Percentiles rank a stretch among this genome's conserved stretches.
Conservation (phyloP, 2,888 invertebrate species). For the Drosophila putrida region DNA sequence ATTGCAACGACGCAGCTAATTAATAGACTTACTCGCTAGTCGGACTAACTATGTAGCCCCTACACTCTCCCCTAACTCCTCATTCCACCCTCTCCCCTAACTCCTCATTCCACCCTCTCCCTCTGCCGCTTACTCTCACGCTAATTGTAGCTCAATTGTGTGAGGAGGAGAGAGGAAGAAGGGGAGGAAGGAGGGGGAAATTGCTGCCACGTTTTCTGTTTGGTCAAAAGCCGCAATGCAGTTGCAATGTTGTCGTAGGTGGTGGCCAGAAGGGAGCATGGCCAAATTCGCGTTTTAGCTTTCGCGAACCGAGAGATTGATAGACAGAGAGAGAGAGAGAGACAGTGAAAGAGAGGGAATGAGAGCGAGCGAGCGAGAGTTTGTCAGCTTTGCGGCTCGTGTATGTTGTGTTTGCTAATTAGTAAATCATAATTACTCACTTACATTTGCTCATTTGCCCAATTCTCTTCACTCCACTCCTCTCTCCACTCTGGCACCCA, state of each 20-base stretch:
- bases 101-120: neutral
- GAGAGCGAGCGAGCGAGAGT: constrained; percentile 22
- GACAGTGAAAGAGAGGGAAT: neutral
- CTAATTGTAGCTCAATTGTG: constrained; percentile 17
- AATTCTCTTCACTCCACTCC: constrained; percentile 6
- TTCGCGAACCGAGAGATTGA: neutral
- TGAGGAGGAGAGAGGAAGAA: neutral
- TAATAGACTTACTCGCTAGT: constrained; percentile 71
- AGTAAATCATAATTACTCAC: constrained; percentile 79
- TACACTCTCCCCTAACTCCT: neutral
- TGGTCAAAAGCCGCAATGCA: constrained; percentile 17
- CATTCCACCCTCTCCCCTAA: neutral
- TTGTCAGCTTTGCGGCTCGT: constrained; percentile 66
- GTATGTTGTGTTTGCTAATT: constrained; percentile 69
- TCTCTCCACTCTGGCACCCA: neutral
- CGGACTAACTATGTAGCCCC: constrained; percentile 5
- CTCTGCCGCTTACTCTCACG: neutral
- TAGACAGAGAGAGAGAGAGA: neutral
- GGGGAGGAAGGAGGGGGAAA: neutral
- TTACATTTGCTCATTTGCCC: constrained; percentile 71
- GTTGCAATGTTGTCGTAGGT: constrained; percentile 1
- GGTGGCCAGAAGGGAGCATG: neutral
- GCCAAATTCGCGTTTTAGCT: constrained; percentile 22
- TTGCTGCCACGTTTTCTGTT: constrained; percentile 18
- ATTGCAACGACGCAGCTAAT: constrained; percentile 63